Evolutionary conservation across 2,113 vertebrate species (phyloP).

Genomic region (Stegostoma tigrinum): DNA sequence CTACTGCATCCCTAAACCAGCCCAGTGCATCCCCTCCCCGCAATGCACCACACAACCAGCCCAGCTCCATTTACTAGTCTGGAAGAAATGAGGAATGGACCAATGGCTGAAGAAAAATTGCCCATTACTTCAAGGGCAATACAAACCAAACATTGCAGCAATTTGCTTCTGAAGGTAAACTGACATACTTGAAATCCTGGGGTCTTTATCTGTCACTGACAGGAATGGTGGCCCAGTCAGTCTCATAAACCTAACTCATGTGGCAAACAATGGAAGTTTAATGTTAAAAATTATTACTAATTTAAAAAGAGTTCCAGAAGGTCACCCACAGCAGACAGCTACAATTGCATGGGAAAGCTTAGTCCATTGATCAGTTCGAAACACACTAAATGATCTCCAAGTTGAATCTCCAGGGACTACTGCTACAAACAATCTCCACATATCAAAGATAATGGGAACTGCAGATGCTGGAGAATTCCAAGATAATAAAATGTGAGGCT

Average conservation of each 20-base stretch:
- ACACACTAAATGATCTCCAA: background rate
- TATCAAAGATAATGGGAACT: no score
- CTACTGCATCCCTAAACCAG: no score
- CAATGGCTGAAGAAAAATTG: background rate
- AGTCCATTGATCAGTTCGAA: background rate
- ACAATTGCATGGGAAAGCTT: background rate
- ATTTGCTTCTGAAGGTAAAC: background rate
- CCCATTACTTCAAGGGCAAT: background rate
- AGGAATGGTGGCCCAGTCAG: background rate
- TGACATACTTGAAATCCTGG: background rate
- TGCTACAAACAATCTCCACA: background rate
- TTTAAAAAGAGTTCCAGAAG: background rate
- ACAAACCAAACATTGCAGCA: background rate
- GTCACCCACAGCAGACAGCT: background rate
- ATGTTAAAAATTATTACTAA: background rate
- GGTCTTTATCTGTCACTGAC: background rate
- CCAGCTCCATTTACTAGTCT: no score
- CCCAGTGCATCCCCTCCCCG: no score
- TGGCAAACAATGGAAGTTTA: background rate
- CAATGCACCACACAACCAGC: no score
- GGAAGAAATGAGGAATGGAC: background rate
- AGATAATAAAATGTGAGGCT: no score
- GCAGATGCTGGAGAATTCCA: no score
- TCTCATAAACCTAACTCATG: background rate
- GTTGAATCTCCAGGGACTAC: background rate